These are phyloP conservation scores for Pedetes capensis DNA, from an alignment of 2,113 vertebrate genomes.

Conservation along the genomic window DNA sequence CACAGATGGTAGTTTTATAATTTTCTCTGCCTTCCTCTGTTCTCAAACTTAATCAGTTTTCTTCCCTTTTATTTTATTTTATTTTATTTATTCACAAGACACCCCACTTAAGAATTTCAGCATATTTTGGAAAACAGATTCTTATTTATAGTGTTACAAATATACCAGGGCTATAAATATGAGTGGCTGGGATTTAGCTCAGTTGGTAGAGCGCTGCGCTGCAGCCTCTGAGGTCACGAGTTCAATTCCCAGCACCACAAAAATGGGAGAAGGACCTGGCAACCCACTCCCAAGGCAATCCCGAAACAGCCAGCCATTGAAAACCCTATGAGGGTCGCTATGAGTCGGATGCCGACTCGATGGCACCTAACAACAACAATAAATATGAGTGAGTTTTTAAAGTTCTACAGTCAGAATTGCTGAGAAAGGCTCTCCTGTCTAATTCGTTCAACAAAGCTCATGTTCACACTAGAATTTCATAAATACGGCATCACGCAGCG, in stretches of 20 bases:
- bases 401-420: constrained; percentile 68
- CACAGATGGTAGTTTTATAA: constrained; percentile 59
- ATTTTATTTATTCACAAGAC: no score
- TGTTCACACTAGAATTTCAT: constrained; percentile 63
- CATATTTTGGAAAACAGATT: constrained; percentile 67
- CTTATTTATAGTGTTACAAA: constrained; percentile 74
- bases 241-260: no score
- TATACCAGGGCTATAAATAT: constrained; percentile 66
- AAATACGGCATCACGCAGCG: constrained; percentile 58
- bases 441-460: neutral
- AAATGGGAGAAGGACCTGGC: no score
- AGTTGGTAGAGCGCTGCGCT: no score
- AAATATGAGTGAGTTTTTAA: constrained; percentile 69
- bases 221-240: no score
- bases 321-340: no score
- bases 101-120: neutral
- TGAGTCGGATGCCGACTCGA: no score
- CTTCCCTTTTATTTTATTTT: neutral
- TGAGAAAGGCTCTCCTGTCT: constrained; percentile 53
- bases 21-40: neutral
- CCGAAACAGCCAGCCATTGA: no score
- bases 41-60: constrained; percentile 35
- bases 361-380: no score
- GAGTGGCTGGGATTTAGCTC: no score
- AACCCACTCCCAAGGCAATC: no score